A percentile compares a stretch with the other conserved stretches of the same genome.
Evolutionary conservation across 1,140 invertebrate species (phyloP).

Genomic region (Grapholita molesta): DNA sequence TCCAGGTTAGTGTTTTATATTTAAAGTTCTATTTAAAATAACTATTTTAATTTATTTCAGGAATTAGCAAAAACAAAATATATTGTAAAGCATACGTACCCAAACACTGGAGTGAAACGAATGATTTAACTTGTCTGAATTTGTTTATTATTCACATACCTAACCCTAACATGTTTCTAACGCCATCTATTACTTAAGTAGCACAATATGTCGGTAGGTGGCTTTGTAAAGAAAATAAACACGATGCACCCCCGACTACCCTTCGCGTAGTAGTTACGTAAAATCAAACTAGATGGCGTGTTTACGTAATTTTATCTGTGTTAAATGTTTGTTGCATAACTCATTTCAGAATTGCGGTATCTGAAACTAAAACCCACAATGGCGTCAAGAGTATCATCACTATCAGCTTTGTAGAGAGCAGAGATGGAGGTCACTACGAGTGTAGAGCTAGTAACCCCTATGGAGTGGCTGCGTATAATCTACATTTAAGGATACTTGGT

Average conservation of each 20-base stretch:
- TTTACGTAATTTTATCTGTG: not conserved
- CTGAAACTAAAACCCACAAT: slow-evolving; percentile 79
- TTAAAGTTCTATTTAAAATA: too few relatives aligned
- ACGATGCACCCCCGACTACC: not conserved
- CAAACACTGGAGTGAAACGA: too few relatives aligned
- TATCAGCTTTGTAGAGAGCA: slow-evolving; percentile 80
- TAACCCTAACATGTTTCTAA: not conserved
- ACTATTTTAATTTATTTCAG: too few relatives aligned
- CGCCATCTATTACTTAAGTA: not conserved
- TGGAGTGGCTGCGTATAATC: slow-evolving; percentile 87
- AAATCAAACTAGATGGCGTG: not conserved
- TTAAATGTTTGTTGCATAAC: not conserved
- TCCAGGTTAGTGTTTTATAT: slow-evolving; percentile 47
- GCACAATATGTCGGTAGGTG: not conserved
- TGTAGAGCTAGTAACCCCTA: slow-evolving; percentile 91
- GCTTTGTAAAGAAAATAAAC: not conserved
- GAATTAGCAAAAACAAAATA: too few relatives aligned
- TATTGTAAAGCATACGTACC: too few relatives aligned
- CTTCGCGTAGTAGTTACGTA: not conserved
- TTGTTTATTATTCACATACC: too few relatives aligned
- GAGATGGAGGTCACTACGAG: slow-evolving; percentile 90
- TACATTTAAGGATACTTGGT: slow-evolving; percentile 91
- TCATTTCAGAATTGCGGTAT: slow-evolving; percentile 75
- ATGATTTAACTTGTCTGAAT: too few relatives aligned
- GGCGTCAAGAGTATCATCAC: slow-evolving; percentile 80